Base-by-base conservation (phyloP, 1,140 invertebrate genomes). In the Euwallacea similis region DNA sequence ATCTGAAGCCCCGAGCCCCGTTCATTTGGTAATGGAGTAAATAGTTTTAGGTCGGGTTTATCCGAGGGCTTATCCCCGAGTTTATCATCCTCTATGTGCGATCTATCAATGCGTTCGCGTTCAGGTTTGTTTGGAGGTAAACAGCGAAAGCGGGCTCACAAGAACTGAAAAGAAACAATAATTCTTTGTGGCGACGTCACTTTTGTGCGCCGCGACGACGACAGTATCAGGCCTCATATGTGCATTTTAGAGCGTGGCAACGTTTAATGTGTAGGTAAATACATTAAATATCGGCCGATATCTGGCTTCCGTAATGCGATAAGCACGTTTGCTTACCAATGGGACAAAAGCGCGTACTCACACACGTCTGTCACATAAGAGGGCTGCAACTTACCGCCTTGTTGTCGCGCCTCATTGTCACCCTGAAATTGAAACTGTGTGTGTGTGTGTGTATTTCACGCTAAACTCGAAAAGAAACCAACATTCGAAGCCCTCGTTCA, bases 21-120 rank as follows among this genome's bases (percentile, higher is more conserved):
- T 65, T 70, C 66, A 74, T 74, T 74, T 74, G 63, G 73, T 72
- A 74, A 65, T 71, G 61, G 61, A 65, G 62, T 71, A 71, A 33
- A 71, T 71, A 71, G 69, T 71, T 71, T 71, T 71, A 58, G 58
- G 59, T 43, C 50, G 21, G 55, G 53, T 69, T 65, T 71, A 71
- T 71, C 62, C 55, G 41, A 50, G 47, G 41, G 21, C 4, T 33
- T 33, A 33, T 33, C 21, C 21, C 21, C 21, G 21, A 33, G 21
- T 33, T 33, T 33, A 4, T 33, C 21, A 33, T 33, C 4, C 21
- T 33, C 21, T 4, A 33, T 33, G 21, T 33, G 21, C 21, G 21
- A 33, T 33, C 21, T 33, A 33, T 33, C 21, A 33, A 33, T 33
- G 21, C 21, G 21, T 33, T 33, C 21, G 21, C 21, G 21, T 33